These are phyloP conservation scores for Tupaia tana DNA, from an alignment of 2,113 vertebrate species.

Conservation along the genomic window DNA sequence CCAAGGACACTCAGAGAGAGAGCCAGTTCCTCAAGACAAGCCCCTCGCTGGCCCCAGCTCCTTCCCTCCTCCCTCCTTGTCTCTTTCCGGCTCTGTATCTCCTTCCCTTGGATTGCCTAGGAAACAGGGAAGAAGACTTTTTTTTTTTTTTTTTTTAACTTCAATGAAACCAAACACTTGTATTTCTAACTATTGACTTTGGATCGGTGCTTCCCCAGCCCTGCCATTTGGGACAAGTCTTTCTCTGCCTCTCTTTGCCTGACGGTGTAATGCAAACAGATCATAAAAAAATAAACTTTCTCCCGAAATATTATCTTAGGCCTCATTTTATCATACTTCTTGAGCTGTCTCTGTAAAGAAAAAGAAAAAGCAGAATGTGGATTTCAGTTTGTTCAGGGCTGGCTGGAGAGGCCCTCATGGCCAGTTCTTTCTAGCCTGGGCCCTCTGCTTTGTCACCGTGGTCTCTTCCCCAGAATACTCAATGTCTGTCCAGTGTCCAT, in stretches of 20 bases:
- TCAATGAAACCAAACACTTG: slow-evolving; percentile 65
- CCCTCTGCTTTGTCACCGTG: not conserved
- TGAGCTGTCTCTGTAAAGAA: slow-evolving; percentile 49
- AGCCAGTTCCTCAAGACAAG: not conserved
- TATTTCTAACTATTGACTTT: slow-evolving; percentile 69
- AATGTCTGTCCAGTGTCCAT: not conserved
- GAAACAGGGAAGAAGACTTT: slow-evolving; percentile 56
- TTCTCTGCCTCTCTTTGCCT: slow-evolving; percentile 67
- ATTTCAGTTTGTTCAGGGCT: slow-evolving; percentile 17
- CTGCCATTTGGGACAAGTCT: slow-evolving; percentile 49
- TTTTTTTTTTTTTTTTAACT: not conserved
- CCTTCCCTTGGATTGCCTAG: slow-evolving; percentile 17
- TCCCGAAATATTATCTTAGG: slow-evolving; percentile 74
- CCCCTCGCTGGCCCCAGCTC: fast-evolving
- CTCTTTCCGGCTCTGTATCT: not conserved
- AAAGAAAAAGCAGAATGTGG: slow-evolving; percentile 51
- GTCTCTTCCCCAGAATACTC: not conserved
- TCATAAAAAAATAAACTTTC: slow-evolving; percentile 68
- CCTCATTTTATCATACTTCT: slow-evolving; percentile 76
- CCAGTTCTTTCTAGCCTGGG: not conserved
- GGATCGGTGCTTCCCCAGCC: slow-evolving; percentile 35
- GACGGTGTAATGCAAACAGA: slow-evolving; percentile 60
- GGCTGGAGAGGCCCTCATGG: not conserved
- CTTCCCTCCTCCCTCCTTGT: not conserved
- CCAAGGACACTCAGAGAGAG: not conserved